Evolutionary conservation across 2,888 invertebrate species (phyloP).

Genomic region (Aphodius sticticus): DNA sequence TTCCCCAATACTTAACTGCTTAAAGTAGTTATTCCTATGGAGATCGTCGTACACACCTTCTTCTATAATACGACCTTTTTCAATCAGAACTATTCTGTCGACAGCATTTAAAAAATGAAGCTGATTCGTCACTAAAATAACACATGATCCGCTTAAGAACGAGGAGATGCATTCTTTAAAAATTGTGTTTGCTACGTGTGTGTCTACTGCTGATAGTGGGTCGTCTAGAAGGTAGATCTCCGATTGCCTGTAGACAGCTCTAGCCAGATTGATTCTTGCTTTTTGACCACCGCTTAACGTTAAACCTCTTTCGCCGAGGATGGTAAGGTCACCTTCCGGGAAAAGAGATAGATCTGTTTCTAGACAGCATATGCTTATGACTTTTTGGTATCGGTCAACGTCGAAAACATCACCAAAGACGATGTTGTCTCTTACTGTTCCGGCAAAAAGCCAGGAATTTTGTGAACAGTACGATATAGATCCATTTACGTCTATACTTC

Average conservation of each 20-base stretch:
- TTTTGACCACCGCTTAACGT: slow-evolving; percentile 81
- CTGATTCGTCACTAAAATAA: slow-evolving; percentile 78
- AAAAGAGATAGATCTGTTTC: slow-evolving; percentile 74
- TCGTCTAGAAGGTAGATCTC: slow-evolving; percentile 88
- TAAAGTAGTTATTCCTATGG: slow-evolving; percentile 74
- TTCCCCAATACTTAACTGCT: slow-evolving; percentile 65
- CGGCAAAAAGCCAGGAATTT: slow-evolving; percentile 82
- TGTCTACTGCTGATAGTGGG: slow-evolving; percentile 87
- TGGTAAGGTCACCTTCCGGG: slow-evolving; percentile 78
- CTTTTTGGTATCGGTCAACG: slow-evolving; percentile 69
- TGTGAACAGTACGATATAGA: slow-evolving; percentile 78
- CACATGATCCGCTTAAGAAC: slow-evolving; percentile 70
- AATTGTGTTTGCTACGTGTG: slow-evolving; percentile 83
- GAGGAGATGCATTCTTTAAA: slow-evolving; percentile 77
- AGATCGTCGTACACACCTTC: slow-evolving; percentile 74
- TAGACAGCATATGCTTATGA: slow-evolving; percentile 72
- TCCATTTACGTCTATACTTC: slow-evolving; percentile 72
- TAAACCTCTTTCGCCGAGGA: slow-evolving; percentile 79
- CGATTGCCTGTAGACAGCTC: slow-evolving; percentile 81
- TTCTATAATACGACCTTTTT: slow-evolving; percentile 64
- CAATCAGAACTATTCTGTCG: slow-evolving; percentile 63
- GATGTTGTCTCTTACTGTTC: slow-evolving; percentile 87
- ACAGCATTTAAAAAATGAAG: slow-evolving; percentile 65
- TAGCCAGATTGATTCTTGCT: slow-evolving; percentile 83
- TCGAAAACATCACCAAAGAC: slow-evolving; percentile 81